Base-by-base conservation (phyloP, 2,888 invertebrate genomes). In the Colostygia pectinataria region DNA sequence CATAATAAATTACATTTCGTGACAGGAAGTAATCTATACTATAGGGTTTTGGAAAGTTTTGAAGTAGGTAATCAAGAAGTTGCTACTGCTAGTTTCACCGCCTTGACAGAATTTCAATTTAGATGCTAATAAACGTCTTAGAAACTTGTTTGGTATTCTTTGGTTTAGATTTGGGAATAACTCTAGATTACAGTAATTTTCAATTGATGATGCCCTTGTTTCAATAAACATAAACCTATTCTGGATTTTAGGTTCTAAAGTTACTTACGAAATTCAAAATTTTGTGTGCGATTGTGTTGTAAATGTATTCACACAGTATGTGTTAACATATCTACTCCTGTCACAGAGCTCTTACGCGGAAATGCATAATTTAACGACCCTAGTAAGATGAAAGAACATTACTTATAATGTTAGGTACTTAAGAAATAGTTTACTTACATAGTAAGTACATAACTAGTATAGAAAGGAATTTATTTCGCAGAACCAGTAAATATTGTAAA, bases 101-200 rank as follows among this genome's bases (percentile, higher is more conserved):
- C 4, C 37, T 38, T 4, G 13, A 27, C 25, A 14, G 23, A 38
- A 20, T 4, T 8, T 15, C 9, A 49, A 38, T 49, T 42, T 38
- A 15, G 28, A 38, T 42, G 23, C 27, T 43, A 33, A 28, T 38
- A 45, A 18, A 15, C 13, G 12, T 24, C 20, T 38, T 8, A 44
- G 15, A 15, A 39, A 18, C 38, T n/a, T 43, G 28, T 28, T 42
- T 43, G 24, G 28, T 15, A 47, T 36, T 47, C 33, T 28, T 34
- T 9, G 10, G 13, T 2, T 31, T 5, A 14, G 13, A 32, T 46
- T 46, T 9, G 8, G 12, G 39, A 24, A 13, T 9, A 37, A 24
- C 28, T 39, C 9, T 25, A 37, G 20, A 29, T 23, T 40, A 20
- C n/a, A 1, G 20, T 40, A 47, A 28, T 14, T 39, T 31, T 38